phyloP scores from a whole-genome alignment of 2,797 vertebrate species.

The Euthynnus affinis region DNA sequence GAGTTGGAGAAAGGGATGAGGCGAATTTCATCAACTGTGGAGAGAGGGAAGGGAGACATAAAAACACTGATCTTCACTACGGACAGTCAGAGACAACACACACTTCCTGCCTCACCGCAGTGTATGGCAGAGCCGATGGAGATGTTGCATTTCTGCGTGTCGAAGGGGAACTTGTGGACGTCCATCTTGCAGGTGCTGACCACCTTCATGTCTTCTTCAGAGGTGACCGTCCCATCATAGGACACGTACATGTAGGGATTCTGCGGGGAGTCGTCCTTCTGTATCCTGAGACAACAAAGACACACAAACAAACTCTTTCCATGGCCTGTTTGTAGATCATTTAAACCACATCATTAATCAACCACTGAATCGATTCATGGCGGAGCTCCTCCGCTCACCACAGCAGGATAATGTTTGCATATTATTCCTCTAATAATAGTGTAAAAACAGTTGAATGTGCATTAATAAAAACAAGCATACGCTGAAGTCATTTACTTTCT shows the following conservation, averaged over 20 bases:
- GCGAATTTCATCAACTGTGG: conserved; percentile 69
- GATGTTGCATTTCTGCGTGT: conserved; percentile 79
- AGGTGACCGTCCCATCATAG: conserved; percentile 43
- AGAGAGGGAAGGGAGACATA: neutral
- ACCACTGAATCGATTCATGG: neutral
- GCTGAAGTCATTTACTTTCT: neutral
- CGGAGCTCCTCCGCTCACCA: neutral
- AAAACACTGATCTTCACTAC: neutral
- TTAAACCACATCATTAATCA: neutral
- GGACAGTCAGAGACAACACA: neutral
- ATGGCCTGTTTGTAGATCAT: neutral
- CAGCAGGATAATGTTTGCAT: conserved; percentile 4
- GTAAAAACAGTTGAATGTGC: neutral
- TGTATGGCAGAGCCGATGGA: conserved; percentile 61
- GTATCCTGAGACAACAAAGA: conserved; percentile 61
- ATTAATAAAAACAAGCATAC: conserved; percentile 14
- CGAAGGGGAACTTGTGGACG: conserved; percentile 83
- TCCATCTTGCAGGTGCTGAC: conserved; percentile 80
- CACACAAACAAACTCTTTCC: neutral
- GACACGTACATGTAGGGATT: conserved; percentile 57
- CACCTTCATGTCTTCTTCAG: conserved; percentile 64
- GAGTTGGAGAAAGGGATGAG: conserved; percentile 78
- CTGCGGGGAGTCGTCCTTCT: conserved; percentile 66
- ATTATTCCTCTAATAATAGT: neutral
- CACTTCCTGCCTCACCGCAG: conserved; percentile 45